Base-by-base conservation (phyloP, 2,797 vertebrate genomes). In the Tapera naevia region DNA sequence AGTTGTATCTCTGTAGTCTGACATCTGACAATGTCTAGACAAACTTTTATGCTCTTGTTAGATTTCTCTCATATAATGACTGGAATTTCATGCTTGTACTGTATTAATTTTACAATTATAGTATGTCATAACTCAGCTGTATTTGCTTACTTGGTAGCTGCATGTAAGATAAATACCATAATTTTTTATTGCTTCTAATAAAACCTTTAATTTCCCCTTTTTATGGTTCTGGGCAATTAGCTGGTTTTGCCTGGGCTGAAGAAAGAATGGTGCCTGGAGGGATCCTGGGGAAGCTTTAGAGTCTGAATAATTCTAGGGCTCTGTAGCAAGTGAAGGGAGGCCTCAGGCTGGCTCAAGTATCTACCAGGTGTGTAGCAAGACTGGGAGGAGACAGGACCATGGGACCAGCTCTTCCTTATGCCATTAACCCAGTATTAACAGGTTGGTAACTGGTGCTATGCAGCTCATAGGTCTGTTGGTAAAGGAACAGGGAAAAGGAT, bases 21-120 rank as follows among this genome's bases (percentile, higher is more conserved):
- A 89, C 43, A 85, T 65, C 17, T 93, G 35, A 85, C 22, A 84
- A 70, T 22, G 75, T 89, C 81, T 96, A 93, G 91, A 91, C 71
- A 73, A 80, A 70, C 51, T 86, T 94, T 73, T 73, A 80, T 67
- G 32, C 45, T 61, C 51, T 58, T 43, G 58, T 66, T 70, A 92
- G 32, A 22, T 60, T 92, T 66, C 46, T 90, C 46, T 69, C 25
- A 28, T 51, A 39, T 48, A 91, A 76, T 62, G 39, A 45, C 39
- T 71, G 48, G 53, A 82, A 92, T 91, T 80, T 73, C 25, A 76
- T 53, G 28, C 48, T 84, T 76, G 35, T 14, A 66, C 17, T 58
- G 12, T 50, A 72, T 82, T 75, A 82, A 56, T 45, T 85, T 48
- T 39, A 85, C 84, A 32, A 51, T 61, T 58, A 19, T 73, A 73